A percentile compares a stretch with the other conserved stretches of the same genome.
Conservation (phyloP, 2,888 invertebrate species). For the Dermolepida albohirtum region DNA sequence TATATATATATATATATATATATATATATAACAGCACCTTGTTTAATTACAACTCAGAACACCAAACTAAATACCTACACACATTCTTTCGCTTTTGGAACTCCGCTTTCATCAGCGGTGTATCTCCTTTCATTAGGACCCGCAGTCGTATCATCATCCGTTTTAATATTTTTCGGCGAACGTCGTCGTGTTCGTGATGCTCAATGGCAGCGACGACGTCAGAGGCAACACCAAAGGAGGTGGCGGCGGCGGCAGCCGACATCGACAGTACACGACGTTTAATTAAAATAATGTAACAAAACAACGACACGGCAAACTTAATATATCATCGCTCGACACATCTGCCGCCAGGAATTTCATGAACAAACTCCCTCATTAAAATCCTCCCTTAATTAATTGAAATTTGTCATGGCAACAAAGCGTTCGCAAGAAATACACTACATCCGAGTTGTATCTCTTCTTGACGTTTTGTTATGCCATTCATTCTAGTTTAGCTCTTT, state of each 20-base stretch:
- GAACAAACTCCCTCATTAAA: constrained; percentile 48
- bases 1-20: too few species aligned
- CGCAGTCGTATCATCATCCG: constrained; percentile 5
- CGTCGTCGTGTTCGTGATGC: too few species aligned
- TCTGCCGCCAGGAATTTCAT: constrained; percentile 49
- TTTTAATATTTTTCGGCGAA: constrained; percentile 32
- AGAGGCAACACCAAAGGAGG: not conserved
- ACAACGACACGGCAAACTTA: constrained; percentile 46
- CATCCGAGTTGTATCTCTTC: too few species aligned
- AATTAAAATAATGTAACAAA: constrained; percentile 50
- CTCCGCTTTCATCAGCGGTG: too few species aligned
- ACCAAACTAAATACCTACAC: too few species aligned
- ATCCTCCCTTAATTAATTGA: constrained; percentile 47
- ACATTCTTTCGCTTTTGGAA: too few species aligned
- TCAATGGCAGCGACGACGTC: not conserved
- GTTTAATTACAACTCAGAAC: too few species aligned
- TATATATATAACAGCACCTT: too few species aligned
- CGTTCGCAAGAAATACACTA: constrained; percentile 10
- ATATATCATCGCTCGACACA: constrained; percentile 49
- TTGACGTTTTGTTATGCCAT: too few species aligned
- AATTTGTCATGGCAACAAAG: constrained; percentile 36
- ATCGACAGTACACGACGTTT: constrained; percentile 44
- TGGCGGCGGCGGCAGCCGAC: constrained; percentile 21
- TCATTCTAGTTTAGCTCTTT: too few species aligned
- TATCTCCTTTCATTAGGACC: too few species aligned